Evolutionary conservation across 2,888 invertebrate genomes (phyloP).

Genomic region (Lasioglossum figueresi): DNA sequence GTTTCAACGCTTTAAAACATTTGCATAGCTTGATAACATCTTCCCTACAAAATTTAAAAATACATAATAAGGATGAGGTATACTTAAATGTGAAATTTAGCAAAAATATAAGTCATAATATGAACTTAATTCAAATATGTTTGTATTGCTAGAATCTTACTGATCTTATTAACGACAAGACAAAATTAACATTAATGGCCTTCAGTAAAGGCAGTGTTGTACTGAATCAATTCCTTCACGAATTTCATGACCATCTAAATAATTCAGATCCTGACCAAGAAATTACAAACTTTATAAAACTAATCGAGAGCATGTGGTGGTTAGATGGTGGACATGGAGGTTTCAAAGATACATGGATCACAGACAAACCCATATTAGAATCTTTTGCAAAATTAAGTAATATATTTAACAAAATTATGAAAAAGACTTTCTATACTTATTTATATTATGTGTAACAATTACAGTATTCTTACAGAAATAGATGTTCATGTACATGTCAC

Average conservation of each 20-base stretch:
- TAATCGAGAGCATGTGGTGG: conserved; percentile 93
- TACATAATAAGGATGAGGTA: conserved; percentile 28
- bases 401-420: conserved; percentile 51
- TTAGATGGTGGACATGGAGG: conserved; percentile 97
- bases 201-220: conserved; percentile 98
- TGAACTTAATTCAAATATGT: conserved; percentile 11
- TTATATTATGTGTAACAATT: neutral
- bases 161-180: conserved; percentile 29
- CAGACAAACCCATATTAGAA: conserved; percentile 89
- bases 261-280: conserved; percentile 87
- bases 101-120: neutral
- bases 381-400: conserved; percentile 90
- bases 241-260: conserved; percentile 91
- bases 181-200: conserved; percentile 85
- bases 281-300: conserved; percentile 87
- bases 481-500: conserved; percentile 92
- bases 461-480: conserved; percentile 85
- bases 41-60: conserved; percentile 42
- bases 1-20: conserved; percentile 90
- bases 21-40: conserved; percentile 85
- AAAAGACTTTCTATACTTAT: neutral
- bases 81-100: neutral
- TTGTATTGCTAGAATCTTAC: conserved; percentile 41
- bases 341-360: conserved; percentile 94
- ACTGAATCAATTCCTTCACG: conserved; percentile 94